These are phyloP conservation scores for Gymnobelideus leadbeateri DNA, from an alignment of 2,113 vertebrate genomes.

Conservation along the genomic window DNA sequence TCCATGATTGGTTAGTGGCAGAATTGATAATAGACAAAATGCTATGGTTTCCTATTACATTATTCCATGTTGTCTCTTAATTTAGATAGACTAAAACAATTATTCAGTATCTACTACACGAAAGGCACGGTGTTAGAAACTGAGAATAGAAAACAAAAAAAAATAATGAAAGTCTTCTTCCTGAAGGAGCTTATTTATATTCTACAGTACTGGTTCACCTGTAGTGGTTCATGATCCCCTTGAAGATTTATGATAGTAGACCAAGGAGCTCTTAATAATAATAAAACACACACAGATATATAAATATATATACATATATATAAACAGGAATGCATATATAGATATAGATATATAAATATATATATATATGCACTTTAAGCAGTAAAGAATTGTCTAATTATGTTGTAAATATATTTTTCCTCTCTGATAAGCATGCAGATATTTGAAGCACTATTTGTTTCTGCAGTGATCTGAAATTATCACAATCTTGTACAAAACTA, in stretches of 20 bases:
- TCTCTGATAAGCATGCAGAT: background rate
- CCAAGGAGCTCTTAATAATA: background rate
- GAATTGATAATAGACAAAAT: background rate
- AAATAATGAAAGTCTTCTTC: background rate
- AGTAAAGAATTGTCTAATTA: background rate
- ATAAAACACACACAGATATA: too few species aligned
- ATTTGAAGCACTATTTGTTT: background rate
- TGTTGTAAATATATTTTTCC: background rate
- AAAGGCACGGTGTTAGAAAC: background rate
- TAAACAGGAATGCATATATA: background rate
- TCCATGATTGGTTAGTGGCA: background rate
- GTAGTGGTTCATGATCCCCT: background rate
- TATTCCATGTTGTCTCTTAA: background rate
- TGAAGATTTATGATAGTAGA: background rate
- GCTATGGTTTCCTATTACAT: background rate
- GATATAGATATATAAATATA: background rate
- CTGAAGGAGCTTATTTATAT: background rate
- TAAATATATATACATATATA: too few species aligned
- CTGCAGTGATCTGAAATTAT: background rate
- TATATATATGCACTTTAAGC: background rate
- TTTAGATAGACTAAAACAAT: background rate
- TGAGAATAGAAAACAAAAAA: background rate
- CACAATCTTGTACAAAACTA: background rate
- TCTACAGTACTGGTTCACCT: background rate
- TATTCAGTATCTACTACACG: background rate